Base-by-base conservation (phyloP, 2,888 invertebrate genomes). In the Baccha elongata region DNA sequence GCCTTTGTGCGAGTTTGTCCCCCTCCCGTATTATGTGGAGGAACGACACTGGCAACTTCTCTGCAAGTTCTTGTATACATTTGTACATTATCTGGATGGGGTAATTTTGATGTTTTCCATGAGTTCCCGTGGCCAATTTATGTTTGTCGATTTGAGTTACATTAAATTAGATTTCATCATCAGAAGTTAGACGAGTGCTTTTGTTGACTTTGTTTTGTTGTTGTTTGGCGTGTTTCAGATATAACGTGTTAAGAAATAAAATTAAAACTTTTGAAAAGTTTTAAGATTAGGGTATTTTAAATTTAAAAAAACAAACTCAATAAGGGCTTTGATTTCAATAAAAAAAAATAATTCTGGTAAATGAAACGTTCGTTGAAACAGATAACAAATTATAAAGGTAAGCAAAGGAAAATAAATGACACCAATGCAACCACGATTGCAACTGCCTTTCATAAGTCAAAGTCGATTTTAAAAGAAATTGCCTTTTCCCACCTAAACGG, bases 111-210 rank as follows among this genome's bases (percentile, higher is more conserved):
- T 58, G 55, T 58, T 58, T 58, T 37, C 55, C 55, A 58, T 58
- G 37, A 58, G 55, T 58, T 58, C 40, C 23, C 40, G 40, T 40
- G 37, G 40, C 40, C 55, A 58, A 58, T 58, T 58, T 58, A 58
- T 58, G 55, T 58, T 58, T 58, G n/a, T 58, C 55, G 55, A 58
- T 58, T 58, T 58, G 40, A 58, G 55, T 58, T 58, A 58, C 37
- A 58, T 58, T 40, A 40, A 58, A 58, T 58, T 40, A 40, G 55
- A 58, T 58, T 58, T 58, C 40, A 58, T 58, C 40, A 58, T 58
- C 40, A 40, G 40, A 58, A 58, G 55, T 58, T 58, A 23, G 40
- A 23, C 55, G 23, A 21, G 40, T 37, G 35, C 55, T 58, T 58
- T 58, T 58, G 55, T 58, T 58, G 40, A 40, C 55, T 58, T 40